Base-by-base conservation (phyloP, 92 coral and sea anemone species). In the Plumapathes pennacea region DNA sequence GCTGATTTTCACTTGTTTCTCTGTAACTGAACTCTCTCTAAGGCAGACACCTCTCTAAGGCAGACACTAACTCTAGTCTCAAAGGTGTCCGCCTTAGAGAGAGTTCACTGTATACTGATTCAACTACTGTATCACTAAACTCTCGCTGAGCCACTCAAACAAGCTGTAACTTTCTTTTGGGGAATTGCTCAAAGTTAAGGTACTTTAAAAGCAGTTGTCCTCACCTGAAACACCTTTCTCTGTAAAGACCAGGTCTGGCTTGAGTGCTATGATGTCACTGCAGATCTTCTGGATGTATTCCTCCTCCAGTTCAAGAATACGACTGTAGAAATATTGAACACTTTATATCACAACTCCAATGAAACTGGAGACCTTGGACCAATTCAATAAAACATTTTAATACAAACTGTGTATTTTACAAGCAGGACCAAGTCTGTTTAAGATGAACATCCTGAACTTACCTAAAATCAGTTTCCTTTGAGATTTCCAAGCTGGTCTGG, bases 221-320 rank as follows among this genome's bases (percentile, higher is more conserved):
- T 5, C 50, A 94, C 99, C 99, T 77, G 99, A 89, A 33, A 94
- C 88, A 33, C 99, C 99, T 55, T 94, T 94, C 52, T 94, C 99
- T 25, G 99, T 94, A 53, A 94, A 84, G 27, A 94, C 84, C 25
- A 94, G 72, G 69, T 94, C 99, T 52, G 99, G 99, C 50, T 94
- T 89, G 23, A 94, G 55, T 27, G 99, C 97, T 67, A 89, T 89
- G 55, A 94, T 77, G 38, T 94, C 99, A 73, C 89, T 89, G 57
- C 99, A 94, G 26, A 94, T 54, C 46, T 78, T 86, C 60, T 89
- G 82, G 38, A 94, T 73, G 41, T 34, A 84, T 33, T 94, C 96
- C 66, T 94, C 99, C 52, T 94, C 99, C 48, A 94, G 74, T 47
- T 94, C 89, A 30, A 94, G 69, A 60, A 90, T 81, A 53, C 99